These are phyloP conservation scores for Siphonodentalium dalli DNA, from an alignment of 2,888 invertebrate genomes.

Conservation along the genomic window DNA sequence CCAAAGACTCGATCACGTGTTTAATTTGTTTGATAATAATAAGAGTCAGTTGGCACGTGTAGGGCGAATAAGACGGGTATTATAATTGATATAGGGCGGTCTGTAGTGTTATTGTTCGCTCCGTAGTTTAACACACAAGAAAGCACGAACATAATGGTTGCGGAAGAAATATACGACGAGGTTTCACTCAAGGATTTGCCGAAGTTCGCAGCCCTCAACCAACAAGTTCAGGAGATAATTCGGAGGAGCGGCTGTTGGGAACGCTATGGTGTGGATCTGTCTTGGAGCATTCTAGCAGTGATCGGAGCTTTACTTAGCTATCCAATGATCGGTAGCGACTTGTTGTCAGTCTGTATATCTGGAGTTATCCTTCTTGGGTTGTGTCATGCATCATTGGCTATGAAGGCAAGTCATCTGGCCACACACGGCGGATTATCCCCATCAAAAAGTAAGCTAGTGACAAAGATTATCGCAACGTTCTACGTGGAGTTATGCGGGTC, in stretches of 20 bases:
- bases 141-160: too few relatives aligned
- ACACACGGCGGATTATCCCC: constrained; percentile 44
- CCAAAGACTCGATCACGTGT: too few relatives aligned
- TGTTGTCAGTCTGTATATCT: too few relatives aligned
- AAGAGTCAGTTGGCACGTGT: too few relatives aligned
- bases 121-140: too few relatives aligned
- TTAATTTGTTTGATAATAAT: too few relatives aligned
- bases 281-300: constrained; percentile 28
- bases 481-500: constrained; percentile 52
- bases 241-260: constrained; percentile 50
- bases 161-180: constrained; percentile 29
- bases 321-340: constrained; percentile 10
- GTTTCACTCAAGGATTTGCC: constrained; percentile 50
- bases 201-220: constrained; percentile 40
- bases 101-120: too few relatives aligned
- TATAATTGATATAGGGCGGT: too few relatives aligned
- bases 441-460: constrained; percentile 32
- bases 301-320: constrained; percentile 26
- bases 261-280: constrained; percentile 52
- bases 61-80: too few relatives aligned
- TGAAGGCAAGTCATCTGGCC: constrained; percentile 51
- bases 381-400: constrained; percentile 40
- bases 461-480: constrained; percentile 35
- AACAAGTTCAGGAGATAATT: constrained; percentile 41
- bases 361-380: constrained; percentile 49